Evolutionary conservation across 2,113 vertebrate species (phyloP).

Genomic region (Lagopus muta): DNA sequence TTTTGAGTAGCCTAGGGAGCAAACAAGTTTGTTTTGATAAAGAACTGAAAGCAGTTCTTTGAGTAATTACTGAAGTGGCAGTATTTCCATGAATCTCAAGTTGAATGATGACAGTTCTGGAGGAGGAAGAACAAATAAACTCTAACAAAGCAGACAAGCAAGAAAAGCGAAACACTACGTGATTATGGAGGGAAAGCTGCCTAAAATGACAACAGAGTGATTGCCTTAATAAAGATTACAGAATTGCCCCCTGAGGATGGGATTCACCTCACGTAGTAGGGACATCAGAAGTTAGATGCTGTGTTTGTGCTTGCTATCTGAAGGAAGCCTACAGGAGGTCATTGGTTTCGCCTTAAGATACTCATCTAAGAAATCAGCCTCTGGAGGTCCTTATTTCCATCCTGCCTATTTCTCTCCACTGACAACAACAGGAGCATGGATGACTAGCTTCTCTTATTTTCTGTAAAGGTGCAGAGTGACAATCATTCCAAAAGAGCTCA

Average conservation of each 20-base stretch:
- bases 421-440: not conserved
- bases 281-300: not conserved
- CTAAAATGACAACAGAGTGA: not conserved
- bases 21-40: not conserved
- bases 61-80: not conserved
- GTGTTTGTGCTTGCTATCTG: fast-evolving
- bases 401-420: not conserved
- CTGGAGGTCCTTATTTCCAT: not conserved
- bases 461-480: not conserved
- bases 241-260: not conserved
- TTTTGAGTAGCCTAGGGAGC: not conserved
- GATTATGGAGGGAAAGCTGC: not conserved
- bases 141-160: not conserved
- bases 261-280: not conserved
- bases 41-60: not conserved
- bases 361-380: not conserved
- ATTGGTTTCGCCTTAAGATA: not conserved
- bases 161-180: not conserved
- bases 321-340: not conserved
- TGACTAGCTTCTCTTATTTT: not conserved
- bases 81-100: not conserved
- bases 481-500: not conserved
- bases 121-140: not conserved
- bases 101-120: not conserved
- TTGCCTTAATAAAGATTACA: not conserved